Base-by-base conservation (phyloP, 2,113 vertebrate genomes). In the Labeo rohita region DNA sequence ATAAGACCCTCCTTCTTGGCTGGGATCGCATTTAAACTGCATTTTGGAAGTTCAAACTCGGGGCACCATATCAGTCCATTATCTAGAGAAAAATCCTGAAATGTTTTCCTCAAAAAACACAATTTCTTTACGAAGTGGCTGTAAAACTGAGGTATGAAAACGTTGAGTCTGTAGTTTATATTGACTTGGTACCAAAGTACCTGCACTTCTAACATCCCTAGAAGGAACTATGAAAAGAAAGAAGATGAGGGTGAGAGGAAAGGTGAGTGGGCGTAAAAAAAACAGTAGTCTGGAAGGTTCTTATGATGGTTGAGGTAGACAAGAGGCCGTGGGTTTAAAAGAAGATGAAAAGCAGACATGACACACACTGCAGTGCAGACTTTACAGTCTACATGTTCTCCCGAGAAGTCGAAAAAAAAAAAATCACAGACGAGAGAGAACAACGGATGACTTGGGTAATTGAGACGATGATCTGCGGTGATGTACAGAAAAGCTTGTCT, bases 381-480 rank as follows among this genome's bases (percentile, higher is more conserved):
- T 84, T 84, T 74, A 84, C 50, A 16, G 68, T 74, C 82, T 45
- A 74, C 52, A 73, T 73, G 34, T 74, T 73, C 65, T 39, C 43
- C 8, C 4, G 15, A 80, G 45, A 61, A 66, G 61, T 66, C 43
- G 23, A 34, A 83, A 28, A 28, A 28, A 28, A 28, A 28, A 28
- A 72, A 83, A 83, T 83, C 66, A 73, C 36, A 83, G 66, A 73
- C 11, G 18, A 83, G 63, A 56, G 73, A 52, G 23, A 47, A 12
- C 13, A 50, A 36, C 23, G 73, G 47, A 78, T 28, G 28, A 70
- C 49, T 50, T 23, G 36, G 12, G 88, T 89, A 87, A 88, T 83
- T 59, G 88, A 89, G 86, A 88, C 39, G 75, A 87, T 87, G 81
- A 89, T 88, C 77, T 72, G 52, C 61, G 70, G 49, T 49, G 83